Conservation (phyloP, 2,113 vertebrate species). For the Saguinus imperator region DNA sequence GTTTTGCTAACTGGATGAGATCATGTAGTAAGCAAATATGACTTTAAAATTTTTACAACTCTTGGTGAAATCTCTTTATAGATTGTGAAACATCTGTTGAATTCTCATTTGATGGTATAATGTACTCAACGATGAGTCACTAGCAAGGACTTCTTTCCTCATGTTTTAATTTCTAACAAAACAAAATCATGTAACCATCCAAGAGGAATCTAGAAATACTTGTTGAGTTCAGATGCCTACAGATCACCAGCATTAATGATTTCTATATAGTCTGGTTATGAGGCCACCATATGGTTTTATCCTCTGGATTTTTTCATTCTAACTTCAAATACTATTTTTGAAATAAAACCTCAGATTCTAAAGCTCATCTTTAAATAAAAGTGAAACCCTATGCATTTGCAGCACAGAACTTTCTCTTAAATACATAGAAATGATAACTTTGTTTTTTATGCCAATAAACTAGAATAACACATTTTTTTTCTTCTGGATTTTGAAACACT, state of each 20-base stretch:
- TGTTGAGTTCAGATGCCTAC: not conserved
- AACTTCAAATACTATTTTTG: not conserved
- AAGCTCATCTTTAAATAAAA: slow-evolving; percentile 18
- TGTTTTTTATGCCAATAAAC: not conserved
- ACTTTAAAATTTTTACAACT: not conserved
- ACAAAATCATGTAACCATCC: not conserved
- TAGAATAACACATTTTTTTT: not conserved
- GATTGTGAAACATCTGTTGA: not conserved
- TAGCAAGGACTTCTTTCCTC: not conserved
- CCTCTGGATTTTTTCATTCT: not conserved
- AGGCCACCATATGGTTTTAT: not conserved
- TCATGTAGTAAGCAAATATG: not conserved
- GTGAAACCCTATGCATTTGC: not conserved
- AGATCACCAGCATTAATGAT: not conserved
- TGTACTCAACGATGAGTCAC: not conserved
- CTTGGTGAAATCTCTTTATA: not conserved
- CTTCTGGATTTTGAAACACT: not conserved
- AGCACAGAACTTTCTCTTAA: not conserved
- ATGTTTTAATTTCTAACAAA: not conserved
- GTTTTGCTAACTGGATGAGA: not conserved
- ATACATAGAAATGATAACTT: not conserved
- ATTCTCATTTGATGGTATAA: not conserved
- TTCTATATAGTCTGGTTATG: not conserved
- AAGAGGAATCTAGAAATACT: not conserved
- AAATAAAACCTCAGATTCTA: slow-evolving; percentile 22